phyloP scores from a whole-genome alignment of 2,113 vertebrate genomes.

The Apteryx mantelli region DNA sequence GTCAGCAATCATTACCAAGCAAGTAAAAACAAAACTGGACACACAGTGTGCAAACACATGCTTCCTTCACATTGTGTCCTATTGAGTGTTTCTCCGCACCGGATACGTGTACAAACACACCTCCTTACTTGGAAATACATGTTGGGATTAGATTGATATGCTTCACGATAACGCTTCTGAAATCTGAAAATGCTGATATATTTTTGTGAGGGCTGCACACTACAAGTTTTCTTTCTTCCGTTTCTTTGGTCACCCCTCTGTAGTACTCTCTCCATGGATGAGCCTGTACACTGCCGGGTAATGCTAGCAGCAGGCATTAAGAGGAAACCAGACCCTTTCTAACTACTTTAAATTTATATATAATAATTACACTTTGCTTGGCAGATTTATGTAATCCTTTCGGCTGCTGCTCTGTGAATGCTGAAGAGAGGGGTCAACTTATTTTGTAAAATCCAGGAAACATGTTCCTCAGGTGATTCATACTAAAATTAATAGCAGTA shows the following conservation, averaged over 20 bases:
- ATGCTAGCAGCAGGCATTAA: neutral
- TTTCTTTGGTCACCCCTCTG: neutral
- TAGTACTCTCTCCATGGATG: neutral
- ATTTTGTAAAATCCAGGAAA: neutral
- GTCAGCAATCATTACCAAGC: neutral
- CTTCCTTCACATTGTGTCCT: neutral
- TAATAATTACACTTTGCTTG: neutral
- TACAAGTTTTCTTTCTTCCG: neutral
- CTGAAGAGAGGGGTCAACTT: neutral
- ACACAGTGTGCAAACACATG: neutral
- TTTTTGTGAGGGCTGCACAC: neutral
- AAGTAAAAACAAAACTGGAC: neutral
- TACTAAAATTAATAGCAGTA: neutral
- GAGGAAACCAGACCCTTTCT: neutral
- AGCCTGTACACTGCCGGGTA: neutral
- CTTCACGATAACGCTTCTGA: neutral
- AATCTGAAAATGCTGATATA: neutral
- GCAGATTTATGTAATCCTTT: neutral
- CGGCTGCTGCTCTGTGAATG: neutral
- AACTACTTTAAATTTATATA: neutral
- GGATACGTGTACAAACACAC: neutral
- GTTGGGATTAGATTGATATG: neutral
- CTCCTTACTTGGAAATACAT: neutral
- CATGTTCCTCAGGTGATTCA: rapidly evolving
- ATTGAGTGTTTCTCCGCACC: rapidly evolving